These are phyloP conservation scores for Ochropleura plecta DNA, from an alignment of 2,888 invertebrate genomes.

Conservation along the genomic window DNA sequence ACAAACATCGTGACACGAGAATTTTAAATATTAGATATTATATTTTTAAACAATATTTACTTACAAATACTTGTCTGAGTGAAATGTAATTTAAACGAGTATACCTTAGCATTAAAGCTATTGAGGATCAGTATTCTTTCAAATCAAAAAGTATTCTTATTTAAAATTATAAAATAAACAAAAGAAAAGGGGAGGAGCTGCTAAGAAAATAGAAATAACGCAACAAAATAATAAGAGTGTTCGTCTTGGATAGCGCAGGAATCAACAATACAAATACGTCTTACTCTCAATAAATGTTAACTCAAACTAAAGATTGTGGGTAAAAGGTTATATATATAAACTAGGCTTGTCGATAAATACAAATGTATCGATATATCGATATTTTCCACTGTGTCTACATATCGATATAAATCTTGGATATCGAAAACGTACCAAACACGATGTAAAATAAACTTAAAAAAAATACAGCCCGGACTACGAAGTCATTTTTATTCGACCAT, in stretches of 20 bases:
- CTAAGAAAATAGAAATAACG: conserved; percentile 43
- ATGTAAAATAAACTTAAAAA: no score
- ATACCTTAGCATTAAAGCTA: conserved; percentile 4
- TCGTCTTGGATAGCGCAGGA: conserved; percentile 31
- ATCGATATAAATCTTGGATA: neutral
- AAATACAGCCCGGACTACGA: neutral
- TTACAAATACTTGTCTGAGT: neutral
- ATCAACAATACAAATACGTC: conserved; percentile 56
- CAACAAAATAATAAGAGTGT: conserved; percentile 29
- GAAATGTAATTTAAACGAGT: neutral
- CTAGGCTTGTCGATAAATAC: neutral
- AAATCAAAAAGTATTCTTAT: neutral
- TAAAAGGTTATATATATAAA: no score
- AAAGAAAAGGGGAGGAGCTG: neutral
- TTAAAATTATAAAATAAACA: conserved; percentile 31
- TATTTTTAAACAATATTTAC: conserved; percentile 4
- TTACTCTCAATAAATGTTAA: conserved; percentile 51
- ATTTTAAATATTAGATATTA: no score
- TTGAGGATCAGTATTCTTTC: neutral
- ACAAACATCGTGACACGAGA: no score
- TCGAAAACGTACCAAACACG: neutral
- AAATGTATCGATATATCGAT: neutral
- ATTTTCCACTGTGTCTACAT: neutral
- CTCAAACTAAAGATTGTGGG: conserved; percentile 39
- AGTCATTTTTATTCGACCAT: neutral